A percentile compares a stretch with the other conserved stretches of the same genome.
These are phyloP conservation scores for Hozukius guyotensis DNA, from an alignment of 2,797 vertebrate species.

Conservation along the genomic window DNA sequence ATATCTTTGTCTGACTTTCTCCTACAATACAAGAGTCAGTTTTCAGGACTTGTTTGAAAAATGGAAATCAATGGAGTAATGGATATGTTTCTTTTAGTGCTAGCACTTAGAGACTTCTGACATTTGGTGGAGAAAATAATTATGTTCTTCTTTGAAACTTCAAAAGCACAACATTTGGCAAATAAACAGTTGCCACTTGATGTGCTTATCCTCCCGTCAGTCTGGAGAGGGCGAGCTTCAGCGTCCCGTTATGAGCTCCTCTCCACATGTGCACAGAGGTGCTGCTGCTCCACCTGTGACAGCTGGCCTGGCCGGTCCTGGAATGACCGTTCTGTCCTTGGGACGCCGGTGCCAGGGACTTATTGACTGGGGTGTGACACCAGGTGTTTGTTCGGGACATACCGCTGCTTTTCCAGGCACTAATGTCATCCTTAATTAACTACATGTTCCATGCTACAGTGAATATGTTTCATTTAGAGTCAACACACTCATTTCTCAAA, in stretches of 20 bases:
- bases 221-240: constrained; percentile 4
- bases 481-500: not conserved
- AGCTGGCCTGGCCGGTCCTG: constrained; percentile 37
- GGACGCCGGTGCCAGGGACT: constrained; percentile 56
- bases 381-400: constrained; percentile 57
- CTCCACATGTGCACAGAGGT: constrained; percentile 25
- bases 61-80: constrained; percentile 19
- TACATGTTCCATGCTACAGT: constrained; percentile 16
- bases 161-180: not conserved
- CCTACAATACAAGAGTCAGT: not conserved
- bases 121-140: not conserved
- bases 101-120: constrained; percentile 7
- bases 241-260: constrained; percentile 14
- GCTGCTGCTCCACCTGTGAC: constrained; percentile 48
- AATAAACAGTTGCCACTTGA: not conserved
- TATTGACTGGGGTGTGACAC: constrained; percentile 57
- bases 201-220: constrained; percentile 2
- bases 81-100: not conserved
- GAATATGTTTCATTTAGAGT: constrained; percentile 21
- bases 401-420: constrained; percentile 45
- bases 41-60: constrained; percentile 10
- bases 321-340: constrained; percentile 67
- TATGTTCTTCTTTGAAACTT: constrained; percentile 8
- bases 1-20: constrained; percentile 34
- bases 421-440: constrained; percentile 56